Evolutionary conservation across 2,888 invertebrate species (phyloP).

Genomic region (Neria commutata): DNA sequence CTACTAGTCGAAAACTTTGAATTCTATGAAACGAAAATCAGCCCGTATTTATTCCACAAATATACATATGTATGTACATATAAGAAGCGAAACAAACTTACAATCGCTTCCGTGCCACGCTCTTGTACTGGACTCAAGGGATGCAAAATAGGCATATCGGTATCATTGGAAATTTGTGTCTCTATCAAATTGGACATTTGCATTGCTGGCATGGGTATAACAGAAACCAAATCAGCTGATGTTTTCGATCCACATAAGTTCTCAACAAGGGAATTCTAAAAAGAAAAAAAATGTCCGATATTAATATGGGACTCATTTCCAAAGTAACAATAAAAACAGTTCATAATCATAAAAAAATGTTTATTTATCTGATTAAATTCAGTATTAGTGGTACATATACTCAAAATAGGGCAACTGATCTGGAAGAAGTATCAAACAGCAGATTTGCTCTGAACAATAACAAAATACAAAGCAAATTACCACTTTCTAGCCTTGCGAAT

Average conservation of each 20-base stretch:
- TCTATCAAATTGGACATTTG: constrained; percentile 49
- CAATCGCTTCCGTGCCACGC: constrained; percentile 67
- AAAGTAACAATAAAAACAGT: too few species aligned
- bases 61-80: neutral
- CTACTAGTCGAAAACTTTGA: constrained; percentile 64
- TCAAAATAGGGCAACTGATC: too few species aligned
- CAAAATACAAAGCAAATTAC: too few species aligned
- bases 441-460: too few species aligned
- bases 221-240: constrained; percentile 65
- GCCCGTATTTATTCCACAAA: neutral
- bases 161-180: constrained; percentile 39
- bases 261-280: constrained; percentile 55
- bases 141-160: constrained; percentile 66
- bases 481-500: too few species aligned
- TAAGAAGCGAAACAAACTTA: constrained; percentile 26
- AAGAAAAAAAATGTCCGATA: neutral
- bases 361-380: too few species aligned
- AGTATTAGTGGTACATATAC: too few species aligned
- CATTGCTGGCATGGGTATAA: constrained; percentile 56
- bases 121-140: constrained; percentile 77
- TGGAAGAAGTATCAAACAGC: too few species aligned
- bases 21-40: constrained; percentile 41
- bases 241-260: constrained; percentile 66
- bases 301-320: too few species aligned
- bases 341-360: too few species aligned